Evolutionary conservation across 2,888 invertebrate genomes (phyloP), one percentile per base, ranked within the genome.

Genomic region (Idaea biselata): DNA sequence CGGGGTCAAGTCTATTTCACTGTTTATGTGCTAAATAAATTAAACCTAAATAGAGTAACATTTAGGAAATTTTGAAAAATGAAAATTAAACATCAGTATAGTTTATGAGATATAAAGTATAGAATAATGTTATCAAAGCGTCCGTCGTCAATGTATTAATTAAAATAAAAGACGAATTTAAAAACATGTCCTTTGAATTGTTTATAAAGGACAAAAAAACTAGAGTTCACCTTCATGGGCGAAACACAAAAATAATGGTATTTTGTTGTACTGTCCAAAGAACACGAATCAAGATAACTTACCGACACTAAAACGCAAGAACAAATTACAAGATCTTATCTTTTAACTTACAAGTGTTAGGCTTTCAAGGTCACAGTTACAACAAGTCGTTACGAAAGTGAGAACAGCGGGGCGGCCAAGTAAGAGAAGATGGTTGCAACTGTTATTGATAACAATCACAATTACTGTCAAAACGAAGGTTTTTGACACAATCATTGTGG

Each of bases 331-430:
- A 8, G 44, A 44, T 44, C 44, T 44, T 14, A 14, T 14, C 14
- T 44, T 44, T 44, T 8, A 44, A 8, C 14, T 44, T 14, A 44
- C 44, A 44, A 44, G 44, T 44, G 44, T 44, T 44, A 44, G 44
- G 44, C 44, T 44, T 44, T 44, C 44, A 44, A 44, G 44, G 44
- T 44, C 44, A 44, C 44, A 44, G 44, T 44, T 44, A 44, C 44
- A 44, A 44, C 44, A 44, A 44, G 14, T 14, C 44, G 11, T 44
- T 44, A 44, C 44, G 44, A 44, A 44, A 44, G 44, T 44, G 44
- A 44, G 44, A 44, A 44, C 11, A 32, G 44, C 44, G 44, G 44
- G 44, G 44, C 44, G 14, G 14, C 44, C 44, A 44, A 14, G 44
- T 44, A 14, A 44, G 44, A 44, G 44, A 44, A 44, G 44, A 44